phyloP scores from a whole-genome alignment of 1,140 invertebrate species.

The Acromyrmex echinatior region DNA sequence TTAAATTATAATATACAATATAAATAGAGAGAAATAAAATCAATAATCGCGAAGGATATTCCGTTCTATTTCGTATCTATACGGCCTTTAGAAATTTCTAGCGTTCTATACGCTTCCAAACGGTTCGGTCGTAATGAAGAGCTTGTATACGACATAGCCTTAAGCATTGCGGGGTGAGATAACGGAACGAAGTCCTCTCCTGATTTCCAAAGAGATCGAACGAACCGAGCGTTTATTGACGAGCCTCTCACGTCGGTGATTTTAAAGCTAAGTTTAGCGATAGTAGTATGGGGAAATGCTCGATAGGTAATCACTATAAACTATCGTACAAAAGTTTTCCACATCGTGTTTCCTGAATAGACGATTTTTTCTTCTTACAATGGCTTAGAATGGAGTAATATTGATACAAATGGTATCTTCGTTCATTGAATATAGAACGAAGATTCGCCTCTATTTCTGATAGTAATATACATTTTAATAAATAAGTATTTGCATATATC shows the following conservation, averaged over 20 bases:
- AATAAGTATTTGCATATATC: background rate
- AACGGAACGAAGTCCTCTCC: constrained; percentile 33
- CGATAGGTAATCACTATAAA: constrained; percentile 56
- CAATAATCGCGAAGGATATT: background rate
- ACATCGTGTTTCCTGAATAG: background rate
- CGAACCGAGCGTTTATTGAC: constrained; percentile 29
- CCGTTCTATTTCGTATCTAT: background rate
- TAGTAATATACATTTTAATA: background rate
- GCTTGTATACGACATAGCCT: constrained; percentile 65
- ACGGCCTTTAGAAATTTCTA: background rate
- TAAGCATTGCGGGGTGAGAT: constrained; percentile 50
- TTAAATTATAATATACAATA: background rate
- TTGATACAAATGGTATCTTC: background rate
- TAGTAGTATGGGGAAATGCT: background rate
- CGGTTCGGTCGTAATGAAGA: constrained; percentile 73
- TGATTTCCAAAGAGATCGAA: constrained; percentile 67
- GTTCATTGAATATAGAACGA: background rate
- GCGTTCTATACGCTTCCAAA: constrained; percentile 1
- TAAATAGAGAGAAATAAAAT: background rate
- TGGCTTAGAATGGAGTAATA: constrained; percentile 1
- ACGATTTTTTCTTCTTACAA: constrained; percentile 13
- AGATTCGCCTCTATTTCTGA: background rate
- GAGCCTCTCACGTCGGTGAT: constrained; percentile 47
- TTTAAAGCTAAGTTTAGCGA: constrained; percentile 53
- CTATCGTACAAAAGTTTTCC: constrained; percentile 29